Evolutionary conservation across 2,888 invertebrate species (phyloP), one percentile per base, ranked within the genome.

Genomic region (Hypercompe scribonia): DNA sequence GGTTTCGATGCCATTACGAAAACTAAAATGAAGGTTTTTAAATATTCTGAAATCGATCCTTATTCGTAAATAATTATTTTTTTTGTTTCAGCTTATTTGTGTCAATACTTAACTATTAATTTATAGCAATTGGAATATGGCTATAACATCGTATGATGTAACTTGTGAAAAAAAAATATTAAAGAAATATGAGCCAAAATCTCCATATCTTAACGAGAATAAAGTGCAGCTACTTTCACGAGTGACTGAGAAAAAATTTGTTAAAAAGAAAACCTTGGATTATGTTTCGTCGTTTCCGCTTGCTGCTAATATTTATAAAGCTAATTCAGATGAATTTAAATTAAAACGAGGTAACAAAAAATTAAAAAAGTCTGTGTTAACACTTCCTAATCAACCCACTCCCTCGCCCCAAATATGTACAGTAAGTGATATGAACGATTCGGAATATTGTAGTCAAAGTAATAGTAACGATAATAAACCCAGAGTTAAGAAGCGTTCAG

Each of bases 391-490:
- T 82, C 84, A 90, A 64, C 89, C 87, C 15, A 80, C 86, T 34
- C 88, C 84, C 42, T 72, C 83, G 28, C 90, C 90, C 31, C 90
- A 92, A 83, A 77, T 78, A 34, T 92, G 92, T 75, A 94, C 94
- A 24, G 94, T 92, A 2, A 95, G 95, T 78, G 94, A 95, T 76
- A 90, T 93, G 83, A 95, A 93, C 72, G 94, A 95, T 69, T 91
- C 91, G 10, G 94, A 94, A 84, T 93, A 91, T 81, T 88, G 80
- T 34, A 88, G 88, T 15, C 83, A 83, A 61, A 85, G 83, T 34
- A 84, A 87, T 68, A 83, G 15, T 18, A 54, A 85, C 68, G 80
- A 81, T 54, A 81, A 79, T n/a, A 88, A 83, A 75, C 73, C 77
- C n/a, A 90, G 87, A 75, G 39, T 81, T 10, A 92, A 89, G 80